These are phyloP conservation scores for Anolis carolinensis DNA, from an alignment of 2,113 vertebrate genomes.

Conservation along the genomic window DNA sequence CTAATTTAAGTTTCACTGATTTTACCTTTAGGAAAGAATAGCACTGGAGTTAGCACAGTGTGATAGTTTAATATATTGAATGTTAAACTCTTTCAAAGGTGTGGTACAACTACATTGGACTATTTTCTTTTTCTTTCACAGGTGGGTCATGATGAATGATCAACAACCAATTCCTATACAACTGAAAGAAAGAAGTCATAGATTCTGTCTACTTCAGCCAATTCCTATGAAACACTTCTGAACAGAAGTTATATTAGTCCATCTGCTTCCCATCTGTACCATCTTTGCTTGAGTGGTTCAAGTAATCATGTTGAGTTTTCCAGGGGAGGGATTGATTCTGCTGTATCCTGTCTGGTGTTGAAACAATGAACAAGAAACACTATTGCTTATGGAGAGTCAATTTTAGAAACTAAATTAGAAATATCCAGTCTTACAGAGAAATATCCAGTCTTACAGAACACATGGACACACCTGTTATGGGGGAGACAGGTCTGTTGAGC, in stretches of 20 bases:
- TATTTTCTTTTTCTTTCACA: background rate
- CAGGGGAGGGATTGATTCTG: background rate
- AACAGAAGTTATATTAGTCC: background rate
- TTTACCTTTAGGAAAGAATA: no score
- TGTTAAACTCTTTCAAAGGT: background rate
- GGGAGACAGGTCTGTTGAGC: no score
- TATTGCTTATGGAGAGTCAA: background rate
- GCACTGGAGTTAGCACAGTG: background rate
- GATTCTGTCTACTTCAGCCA: background rate
- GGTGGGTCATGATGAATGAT: background rate
- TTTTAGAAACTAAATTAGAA: background rate
- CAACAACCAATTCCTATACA: no score
- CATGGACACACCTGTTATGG: no score
- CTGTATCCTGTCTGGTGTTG: background rate
- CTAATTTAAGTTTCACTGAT: no score
- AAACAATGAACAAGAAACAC: background rate
- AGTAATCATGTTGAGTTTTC: background rate
- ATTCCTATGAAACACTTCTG: background rate
- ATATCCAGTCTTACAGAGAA: no score
- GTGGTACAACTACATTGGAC: background rate
- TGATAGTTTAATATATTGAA: background rate
- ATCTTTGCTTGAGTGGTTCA: background rate
- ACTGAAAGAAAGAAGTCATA: no score
- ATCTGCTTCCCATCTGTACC: background rate
- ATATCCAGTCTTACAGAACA: no score